phyloP scores from a whole-genome alignment of 1,140 invertebrate genomes.

The Caenorhabditis briggsae region DNA sequence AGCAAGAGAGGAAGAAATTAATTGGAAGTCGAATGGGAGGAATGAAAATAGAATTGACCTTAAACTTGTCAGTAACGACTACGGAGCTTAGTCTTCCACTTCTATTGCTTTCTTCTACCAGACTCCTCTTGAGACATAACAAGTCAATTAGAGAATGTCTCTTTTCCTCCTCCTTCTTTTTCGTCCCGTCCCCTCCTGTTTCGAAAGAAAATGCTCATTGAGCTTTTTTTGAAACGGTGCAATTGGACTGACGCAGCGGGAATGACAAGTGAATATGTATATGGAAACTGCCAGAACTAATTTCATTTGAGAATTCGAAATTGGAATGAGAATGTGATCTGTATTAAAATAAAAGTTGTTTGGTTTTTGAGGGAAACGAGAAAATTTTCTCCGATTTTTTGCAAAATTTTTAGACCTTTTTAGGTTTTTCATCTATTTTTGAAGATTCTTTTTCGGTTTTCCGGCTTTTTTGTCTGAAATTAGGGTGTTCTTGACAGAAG shows the following conservation, averaged over 20 bases:
- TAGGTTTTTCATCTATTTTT: no score
- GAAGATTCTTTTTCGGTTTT: no score
- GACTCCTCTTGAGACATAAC: constrained; percentile 28
- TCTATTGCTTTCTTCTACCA: neutral
- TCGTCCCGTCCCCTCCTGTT: neutral
- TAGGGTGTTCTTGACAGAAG: no score
- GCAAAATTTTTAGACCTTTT: no score
- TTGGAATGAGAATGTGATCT: neutral
- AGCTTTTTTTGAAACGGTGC: neutral
- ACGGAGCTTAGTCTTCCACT: neutral
- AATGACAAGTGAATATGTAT: constrained; percentile 21
- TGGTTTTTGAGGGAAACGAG: no score
- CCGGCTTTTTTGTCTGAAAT: no score
- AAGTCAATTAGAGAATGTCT: constrained; percentile 36
- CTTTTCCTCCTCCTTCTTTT: no score
- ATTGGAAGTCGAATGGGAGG: neutral
- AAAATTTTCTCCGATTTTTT: no score
- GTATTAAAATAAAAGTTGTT: neutral
- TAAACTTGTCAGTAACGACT: neutral
- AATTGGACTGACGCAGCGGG: constrained; percentile 12
- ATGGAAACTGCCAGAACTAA: neutral
- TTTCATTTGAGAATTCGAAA: neutral
- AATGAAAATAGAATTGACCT: constrained; percentile 35
- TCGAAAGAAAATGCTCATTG: constrained; percentile 1
- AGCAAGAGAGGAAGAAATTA: neutral